A percentile compares a stretch with the other conserved stretches of the same genome.
phyloP scores from a whole-genome alignment of 2,888 invertebrate species.

The Plagodis pulveraria region DNA sequence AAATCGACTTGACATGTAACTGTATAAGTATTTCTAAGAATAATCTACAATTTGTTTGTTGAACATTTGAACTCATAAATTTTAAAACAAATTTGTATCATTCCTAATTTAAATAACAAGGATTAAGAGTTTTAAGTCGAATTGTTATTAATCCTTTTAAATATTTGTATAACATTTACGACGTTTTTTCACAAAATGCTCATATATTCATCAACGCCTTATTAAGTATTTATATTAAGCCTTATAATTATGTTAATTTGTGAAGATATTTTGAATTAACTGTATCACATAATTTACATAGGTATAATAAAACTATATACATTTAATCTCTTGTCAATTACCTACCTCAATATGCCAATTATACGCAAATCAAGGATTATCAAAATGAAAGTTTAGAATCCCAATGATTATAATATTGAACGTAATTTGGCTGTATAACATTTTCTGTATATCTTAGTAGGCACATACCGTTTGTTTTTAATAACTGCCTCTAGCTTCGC shows the following conservation, averaged over 20 bases:
- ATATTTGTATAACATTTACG: constrained; percentile 7
- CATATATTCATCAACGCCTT: constrained; percentile 17
- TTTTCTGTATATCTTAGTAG: too few relatives aligned
- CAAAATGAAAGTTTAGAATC: too few relatives aligned
- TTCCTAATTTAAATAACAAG: constrained; percentile 12
- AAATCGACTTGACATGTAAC: not conserved
- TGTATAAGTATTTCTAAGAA: not conserved
- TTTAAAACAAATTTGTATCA: constrained; percentile 8
- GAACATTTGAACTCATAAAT: constrained; percentile 14
- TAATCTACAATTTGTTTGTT: too few relatives aligned
- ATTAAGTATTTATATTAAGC: not conserved
- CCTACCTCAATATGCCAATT: too few relatives aligned
- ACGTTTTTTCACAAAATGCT: constrained; percentile 12
- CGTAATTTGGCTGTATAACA: too few relatives aligned
- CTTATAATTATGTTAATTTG: constrained; percentile 4
- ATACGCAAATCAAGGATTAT: too few relatives aligned
- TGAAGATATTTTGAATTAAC: constrained; percentile 14
- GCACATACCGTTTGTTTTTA: too few relatives aligned
- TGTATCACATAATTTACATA: constrained; percentile 17
- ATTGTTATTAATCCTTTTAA: not conserved
- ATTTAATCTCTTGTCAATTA: too few relatives aligned
- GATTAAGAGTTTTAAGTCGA: constrained; percentile 5
- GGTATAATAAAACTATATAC: too few relatives aligned
- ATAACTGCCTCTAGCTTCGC: too few relatives aligned
- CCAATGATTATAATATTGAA: too few relatives aligned